A percentile compares a stretch with the other conserved stretches of the same genome.
These are phyloP conservation scores for Moxostoma hubbsi DNA, from an alignment of 2,797 vertebrate species.

Conservation along the genomic window DNA sequence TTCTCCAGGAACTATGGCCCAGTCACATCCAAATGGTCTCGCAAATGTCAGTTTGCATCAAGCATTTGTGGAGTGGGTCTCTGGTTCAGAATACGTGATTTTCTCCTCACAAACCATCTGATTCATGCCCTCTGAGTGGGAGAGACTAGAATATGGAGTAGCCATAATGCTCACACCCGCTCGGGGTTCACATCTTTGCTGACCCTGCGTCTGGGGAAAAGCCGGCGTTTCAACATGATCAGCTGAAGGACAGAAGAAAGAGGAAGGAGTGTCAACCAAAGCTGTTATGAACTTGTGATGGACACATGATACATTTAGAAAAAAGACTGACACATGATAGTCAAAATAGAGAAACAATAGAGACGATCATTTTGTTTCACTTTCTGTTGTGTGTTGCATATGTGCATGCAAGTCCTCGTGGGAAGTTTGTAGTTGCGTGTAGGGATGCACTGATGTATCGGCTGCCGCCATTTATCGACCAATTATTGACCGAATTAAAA, in stretches of 20 bases:
- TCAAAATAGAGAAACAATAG: no score
- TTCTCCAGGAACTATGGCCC: not conserved
- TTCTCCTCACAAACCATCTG: not conserved
- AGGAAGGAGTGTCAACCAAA: constrained; percentile 2
- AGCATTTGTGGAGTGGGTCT: not conserved
- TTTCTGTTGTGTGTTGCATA: no score
- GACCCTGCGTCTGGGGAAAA: constrained; percentile 90
- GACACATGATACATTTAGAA: constrained; percentile 1
- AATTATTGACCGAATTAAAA: no score
- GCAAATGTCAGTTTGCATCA: not conserved
- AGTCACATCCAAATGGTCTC: not conserved
- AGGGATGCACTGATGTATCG: no score
- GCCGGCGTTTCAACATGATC: constrained; percentile 89
- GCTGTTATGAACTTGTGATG: not conserved
- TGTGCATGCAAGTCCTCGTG: no score
- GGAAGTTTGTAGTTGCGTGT: no score
- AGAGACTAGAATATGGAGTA: constrained; percentile 62
- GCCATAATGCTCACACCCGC: constrained; percentile 82
- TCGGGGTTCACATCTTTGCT: constrained; percentile 86
- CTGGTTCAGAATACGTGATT: not conserved
- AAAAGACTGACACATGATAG: not conserved
- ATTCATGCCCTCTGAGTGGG: not conserved
- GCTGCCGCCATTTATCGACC: no score
- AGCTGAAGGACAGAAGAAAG: constrained; percentile 76
- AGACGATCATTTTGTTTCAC: no score